Evolutionary conservation across 2,797 vertebrate genomes (phyloP), one percentile per base, ranked within the genome.

Genomic region (Platalea minor): DNA sequence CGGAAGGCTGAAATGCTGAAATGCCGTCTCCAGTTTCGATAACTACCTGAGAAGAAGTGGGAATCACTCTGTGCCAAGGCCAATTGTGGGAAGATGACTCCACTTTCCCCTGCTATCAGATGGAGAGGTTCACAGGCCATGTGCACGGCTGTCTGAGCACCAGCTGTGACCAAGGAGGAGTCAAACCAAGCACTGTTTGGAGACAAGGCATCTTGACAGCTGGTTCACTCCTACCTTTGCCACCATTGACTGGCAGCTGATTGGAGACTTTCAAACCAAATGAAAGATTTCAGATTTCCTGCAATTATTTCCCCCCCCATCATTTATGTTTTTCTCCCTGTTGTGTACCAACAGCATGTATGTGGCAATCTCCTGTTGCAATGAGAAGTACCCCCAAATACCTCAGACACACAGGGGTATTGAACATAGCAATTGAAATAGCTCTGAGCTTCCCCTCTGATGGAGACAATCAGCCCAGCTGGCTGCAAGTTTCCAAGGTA

Each of bases 31-130:
- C 78, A 68, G 77, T 93, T 96, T 79, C 90, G 1, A 28, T 59
- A 91, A 81, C 50, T 90, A 64, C 88, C 95, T 96, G 93, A 67
- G 91, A 88, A 95, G 78, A 35, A 81, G 69, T 12, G 63, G 73
- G 85, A 79, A 88, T 67, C 45, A 8, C 54, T 81, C 89, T 3
- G 12, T 95, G 94, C 91, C 96, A 93, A 94, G 57, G 79, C 89
- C 60, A 80, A 5, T 41, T 75, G 83, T 0, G 41, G 69, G 91
- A 93, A 93, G 95, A 54, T 73, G 46, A 67, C 59, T 79, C 89
- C 73, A 11, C 28, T 90, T 50, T 63, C 56, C 93, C 25, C 41
- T 29, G n/a, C n/a, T 85, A 7, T 80, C 88, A 68, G 72, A 69
- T 54, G 45, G 57, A 72, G 20, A 51, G 82, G 26, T 19, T 91